A percentile compares a stretch with the other conserved stretches of the same genome.
phyloP scores from a whole-genome alignment of 2,797 vertebrate genomes.

The Todus mexicanus region DNA sequence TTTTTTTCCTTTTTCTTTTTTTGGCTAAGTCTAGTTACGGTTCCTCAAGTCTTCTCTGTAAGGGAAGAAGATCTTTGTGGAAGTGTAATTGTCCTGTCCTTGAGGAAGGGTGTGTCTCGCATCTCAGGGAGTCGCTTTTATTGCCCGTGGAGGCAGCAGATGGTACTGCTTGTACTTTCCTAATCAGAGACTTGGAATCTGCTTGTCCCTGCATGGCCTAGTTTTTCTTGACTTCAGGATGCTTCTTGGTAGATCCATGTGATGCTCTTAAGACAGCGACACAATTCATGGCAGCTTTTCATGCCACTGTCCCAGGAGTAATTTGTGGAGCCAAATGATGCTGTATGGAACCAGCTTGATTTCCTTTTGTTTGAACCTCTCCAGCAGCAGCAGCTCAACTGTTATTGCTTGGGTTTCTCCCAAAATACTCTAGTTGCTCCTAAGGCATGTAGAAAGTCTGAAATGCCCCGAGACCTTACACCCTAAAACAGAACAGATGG shows the following conservation, averaged over 20 bases:
- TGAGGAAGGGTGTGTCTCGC: background rate
- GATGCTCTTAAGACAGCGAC: background rate
- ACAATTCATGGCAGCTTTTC: conserved; percentile 1
- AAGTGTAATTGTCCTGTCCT: background rate
- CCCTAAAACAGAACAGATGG: background rate
- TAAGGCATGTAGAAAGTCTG: background rate
- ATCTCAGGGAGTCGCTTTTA: background rate
- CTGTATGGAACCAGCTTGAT: background rate
- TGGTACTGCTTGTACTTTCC: conserved; percentile 17
- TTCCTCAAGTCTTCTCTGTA: background rate
- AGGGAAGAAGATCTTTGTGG: background rate
- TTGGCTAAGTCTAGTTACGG: background rate
- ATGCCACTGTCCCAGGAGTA: background rate
- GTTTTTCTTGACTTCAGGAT: conserved; percentile 9
- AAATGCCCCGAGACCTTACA: background rate
- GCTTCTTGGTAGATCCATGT: background rate
- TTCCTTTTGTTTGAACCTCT: conserved; percentile 22
- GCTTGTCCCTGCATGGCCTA: background rate
- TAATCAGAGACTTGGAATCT: background rate
- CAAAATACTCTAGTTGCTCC: background rate
- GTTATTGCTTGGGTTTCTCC: background rate
- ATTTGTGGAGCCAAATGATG: background rate
- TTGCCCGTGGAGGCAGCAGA: background rate
- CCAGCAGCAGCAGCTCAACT: background rate
- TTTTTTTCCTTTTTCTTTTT: background rate